Evolutionary conservation across 2,113 vertebrate species (phyloP).

Genomic region (Chaetodon auriga): DNA sequence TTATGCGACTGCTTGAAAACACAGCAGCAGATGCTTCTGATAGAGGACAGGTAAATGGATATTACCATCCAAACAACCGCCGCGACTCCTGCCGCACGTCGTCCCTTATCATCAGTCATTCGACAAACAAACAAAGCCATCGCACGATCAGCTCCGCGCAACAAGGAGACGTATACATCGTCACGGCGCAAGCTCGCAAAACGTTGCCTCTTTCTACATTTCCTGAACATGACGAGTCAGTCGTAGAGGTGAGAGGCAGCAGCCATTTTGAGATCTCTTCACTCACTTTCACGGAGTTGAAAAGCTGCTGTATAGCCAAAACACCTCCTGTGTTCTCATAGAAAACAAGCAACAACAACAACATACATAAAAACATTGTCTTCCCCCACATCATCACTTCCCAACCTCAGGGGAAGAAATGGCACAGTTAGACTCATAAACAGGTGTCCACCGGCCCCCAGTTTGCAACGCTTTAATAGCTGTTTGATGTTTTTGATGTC

Average conservation of each 20-base stretch:
- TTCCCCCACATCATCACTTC: constrained; percentile 73
- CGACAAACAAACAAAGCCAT: neutral
- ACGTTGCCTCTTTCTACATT: neutral
- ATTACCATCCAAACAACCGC: constrained; percentile 14
- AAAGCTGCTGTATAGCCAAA: constrained; percentile 52
- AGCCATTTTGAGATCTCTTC: constrained; percentile 57
- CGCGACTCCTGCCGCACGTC: neutral
- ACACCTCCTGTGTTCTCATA: constrained; percentile 27
- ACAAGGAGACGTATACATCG: neutral
- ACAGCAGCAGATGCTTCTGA: constrained; percentile 20
- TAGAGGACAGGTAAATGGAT: neutral
- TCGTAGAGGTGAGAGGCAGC: constrained; percentile 10
- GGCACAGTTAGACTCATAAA: constrained; percentile 82
- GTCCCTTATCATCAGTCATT: neutral
- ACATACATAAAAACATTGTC: constrained; percentile 68
- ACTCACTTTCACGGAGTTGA: constrained; percentile 20
- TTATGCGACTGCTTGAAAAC: neutral
- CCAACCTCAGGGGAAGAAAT: constrained; percentile 78
- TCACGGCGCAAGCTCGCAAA: neutral
- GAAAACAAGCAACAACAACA: constrained; percentile 68
- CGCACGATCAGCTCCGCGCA: neutral
- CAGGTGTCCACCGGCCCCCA: constrained; percentile 82
- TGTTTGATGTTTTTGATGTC: constrained; percentile 96
- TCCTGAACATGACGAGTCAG: neutral
- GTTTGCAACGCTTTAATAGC: constrained; percentile 83